phyloP scores from a whole-genome alignment of 2,113 vertebrate genomes.

The Syrmaticus mikado region DNA sequence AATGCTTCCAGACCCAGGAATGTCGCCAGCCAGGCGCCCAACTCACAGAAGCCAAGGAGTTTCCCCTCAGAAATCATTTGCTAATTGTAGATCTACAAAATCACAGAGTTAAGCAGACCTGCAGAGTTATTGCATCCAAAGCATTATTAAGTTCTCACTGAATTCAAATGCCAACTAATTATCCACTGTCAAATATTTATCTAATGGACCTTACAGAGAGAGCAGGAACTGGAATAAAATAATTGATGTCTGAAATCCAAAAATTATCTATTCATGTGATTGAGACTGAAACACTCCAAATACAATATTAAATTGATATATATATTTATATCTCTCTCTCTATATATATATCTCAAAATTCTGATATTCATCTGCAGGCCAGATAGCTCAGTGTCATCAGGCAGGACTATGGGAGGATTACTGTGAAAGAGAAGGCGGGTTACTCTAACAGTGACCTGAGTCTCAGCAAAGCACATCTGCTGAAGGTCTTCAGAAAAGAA shows the following conservation, averaged over 20 bases:
- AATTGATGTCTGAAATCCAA: not conserved
- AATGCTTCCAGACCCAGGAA: not conserved
- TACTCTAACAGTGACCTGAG: not conserved
- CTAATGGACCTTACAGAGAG: not conserved
- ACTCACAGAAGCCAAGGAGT: not conserved
- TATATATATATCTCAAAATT: not conserved
- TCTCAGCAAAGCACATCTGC: not conserved
- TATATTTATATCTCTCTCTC: not conserved
- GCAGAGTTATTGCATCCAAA: not conserved
- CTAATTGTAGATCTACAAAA: not conserved
- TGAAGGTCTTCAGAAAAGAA: not conserved
- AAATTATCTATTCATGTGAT: not conserved
- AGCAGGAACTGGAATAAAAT: not conserved
- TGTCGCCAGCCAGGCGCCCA: not conserved
- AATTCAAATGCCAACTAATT: not conserved
- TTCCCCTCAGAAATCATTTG: not conserved
- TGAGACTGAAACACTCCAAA: not conserved
- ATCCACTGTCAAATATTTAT: not conserved
- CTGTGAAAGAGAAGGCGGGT: rapidly evolving
- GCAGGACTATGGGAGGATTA: not conserved
- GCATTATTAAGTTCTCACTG: not conserved
- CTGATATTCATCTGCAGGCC: not conserved
- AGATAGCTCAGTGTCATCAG: not conserved
- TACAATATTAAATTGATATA: not conserved
- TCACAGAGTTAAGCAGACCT: not conserved